Base-by-base conservation (phyloP, 2,113 vertebrate species). In the Rhizomys pruinosus region DNA sequence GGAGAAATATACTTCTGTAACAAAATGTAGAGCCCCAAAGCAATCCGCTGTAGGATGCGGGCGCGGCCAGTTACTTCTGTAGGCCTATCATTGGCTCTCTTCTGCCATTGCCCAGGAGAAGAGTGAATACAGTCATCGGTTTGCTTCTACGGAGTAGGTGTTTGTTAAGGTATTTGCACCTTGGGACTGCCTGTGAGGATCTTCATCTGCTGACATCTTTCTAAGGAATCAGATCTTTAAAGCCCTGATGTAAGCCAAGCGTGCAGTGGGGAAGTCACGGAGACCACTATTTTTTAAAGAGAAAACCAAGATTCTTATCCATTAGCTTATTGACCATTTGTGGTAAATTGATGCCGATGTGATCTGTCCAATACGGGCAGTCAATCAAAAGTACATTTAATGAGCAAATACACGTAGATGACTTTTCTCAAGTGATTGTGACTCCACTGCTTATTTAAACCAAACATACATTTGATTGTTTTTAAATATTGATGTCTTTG, bases 401-500 rank as follows among this genome's bases (percentile, higher is more conserved):
- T 23, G 55, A 34, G 42, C 47, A 90, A 87, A 71, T 92, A 66
- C 69, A 92, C 59, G 59, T 20, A 91, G 80, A 93, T 95, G 87
- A 91, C 64, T 89, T 95, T 93, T 82, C 15, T 11, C 69, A 94
- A 95, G 84, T 34, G 71, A 86, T n/a, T 87, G 79, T 95, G 92
- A 90, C 63, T 97, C 76, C 80, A 97, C 89, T 96, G 95, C 95
- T 72, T 97, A 94, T 96, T 97, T 97, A 96, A 97, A 97, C 94
- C 96, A 97, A 96, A 97, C 96, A 96, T 97, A 96, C 91, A 96
- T 97, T 96, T 97, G 96, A 98, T 98, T 98, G 97, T 98, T 98
- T 98, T 98, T 82, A 98, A 98, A 98, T 98, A 98, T 98, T 98
- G 97, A 98, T 97, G 97, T 93, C 97, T 97, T 97, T 97, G 96